Conservation (phyloP, 2,113 vertebrate species). For the Platysteira castanea region DNA sequence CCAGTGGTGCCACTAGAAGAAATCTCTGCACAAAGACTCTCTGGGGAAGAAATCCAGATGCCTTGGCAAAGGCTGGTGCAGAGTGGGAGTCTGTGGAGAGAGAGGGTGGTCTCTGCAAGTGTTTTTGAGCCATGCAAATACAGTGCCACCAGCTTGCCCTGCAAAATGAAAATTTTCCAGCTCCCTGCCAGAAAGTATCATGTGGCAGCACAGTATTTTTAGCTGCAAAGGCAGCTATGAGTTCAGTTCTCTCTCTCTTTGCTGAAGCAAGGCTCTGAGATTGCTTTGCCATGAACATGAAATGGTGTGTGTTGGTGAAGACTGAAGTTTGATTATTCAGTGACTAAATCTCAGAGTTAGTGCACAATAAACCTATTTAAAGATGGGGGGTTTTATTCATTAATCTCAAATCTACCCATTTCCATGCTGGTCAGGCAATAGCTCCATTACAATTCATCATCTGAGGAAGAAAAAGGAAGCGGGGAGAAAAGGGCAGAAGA, state of each 20-base stretch:
- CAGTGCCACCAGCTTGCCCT: neutral
- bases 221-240: neutral
- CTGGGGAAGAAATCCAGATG: neutral
- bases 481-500: neutral
- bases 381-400: neutral
- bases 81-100: neutral
- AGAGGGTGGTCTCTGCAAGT: neutral
- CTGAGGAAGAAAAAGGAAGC: neutral
- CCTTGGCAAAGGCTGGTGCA: neutral
- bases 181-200: constrained; percentile 22
- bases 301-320: neutral
- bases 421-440: neutral
- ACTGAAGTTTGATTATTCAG: neutral
- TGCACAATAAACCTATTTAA: neutral
- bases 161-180: constrained; percentile 15
- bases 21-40: neutral
- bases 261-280: neutral
- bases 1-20: neutral
- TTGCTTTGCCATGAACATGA: neutral
- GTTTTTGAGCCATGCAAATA: neutral
- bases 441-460: neutral
- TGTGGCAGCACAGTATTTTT: constrained; percentile 22
- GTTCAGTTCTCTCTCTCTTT: neutral
- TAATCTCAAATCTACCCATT: neutral
- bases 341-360: neutral